Base-by-base conservation (phyloP, 2,797 vertebrate genomes). In the Erethizon dorsatum region DNA sequence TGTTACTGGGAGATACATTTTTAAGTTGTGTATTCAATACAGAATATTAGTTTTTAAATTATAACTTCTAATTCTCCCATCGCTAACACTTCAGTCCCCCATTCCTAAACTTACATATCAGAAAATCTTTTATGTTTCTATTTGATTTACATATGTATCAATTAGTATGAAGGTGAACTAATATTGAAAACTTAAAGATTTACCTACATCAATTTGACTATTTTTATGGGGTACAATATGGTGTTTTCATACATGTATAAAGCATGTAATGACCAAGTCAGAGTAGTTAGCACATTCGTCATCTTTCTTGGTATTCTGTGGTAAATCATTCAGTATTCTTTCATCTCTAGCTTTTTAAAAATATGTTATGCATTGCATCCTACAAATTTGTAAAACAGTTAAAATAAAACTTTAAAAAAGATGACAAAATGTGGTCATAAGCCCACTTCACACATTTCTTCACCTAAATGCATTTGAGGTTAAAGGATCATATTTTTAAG, bases 71-170 rank as follows among this genome's bases (percentile, higher is more conserved):
- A 69, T 71, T 78, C 41, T 2, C 22, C 18, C 17, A 47, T 37
- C 8, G 0, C 1, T 37, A 18, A 78, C 0, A 41, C 5, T 8
- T 69, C 5, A 3, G 1, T 63, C 52, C 20, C 63, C n/a, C 15
- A 56, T 2, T 67, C 14, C 56, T 52, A 37, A 31, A 4, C 7
- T 83, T 79, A 22, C 33, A 10, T 50, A 3, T 83, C 26, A 10
- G 24, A 50, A 65, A 54, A 54, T 92, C 8, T 52, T 79, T 26
- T 37, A 45, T 37, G 67, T 41, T 12, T 6, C 13, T 87, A 7
- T 86, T 88, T 83, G n/a, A 87, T 63, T 37, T 61, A n/a, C 6
- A 1, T 47, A 1, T 31, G 37, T 0, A 26, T 10, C 28, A 47
- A 17, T 57, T 59, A 50, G 47, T 83, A 9, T 13, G 31, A 79